Evolutionary conservation across 2,113 vertebrate species (phyloP).

Genomic region (Protomyctophum bolini): DNA sequence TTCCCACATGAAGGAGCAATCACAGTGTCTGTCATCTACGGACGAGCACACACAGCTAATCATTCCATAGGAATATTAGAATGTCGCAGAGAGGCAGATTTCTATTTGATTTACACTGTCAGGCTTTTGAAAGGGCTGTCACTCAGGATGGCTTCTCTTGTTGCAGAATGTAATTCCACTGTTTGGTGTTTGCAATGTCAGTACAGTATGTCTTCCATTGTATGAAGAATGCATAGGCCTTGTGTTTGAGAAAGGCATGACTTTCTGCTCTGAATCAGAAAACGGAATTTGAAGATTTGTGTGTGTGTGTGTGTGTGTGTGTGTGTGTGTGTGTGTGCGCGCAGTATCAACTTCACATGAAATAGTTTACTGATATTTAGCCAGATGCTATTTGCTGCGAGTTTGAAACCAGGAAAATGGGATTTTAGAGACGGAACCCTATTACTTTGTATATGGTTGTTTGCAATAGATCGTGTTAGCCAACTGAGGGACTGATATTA

Average conservation of each 20-base stretch:
- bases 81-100: conserved; percentile 53
- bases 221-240: conserved; percentile 55
- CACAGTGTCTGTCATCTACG: conserved; percentile 36
- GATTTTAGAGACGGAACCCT: conserved; percentile 49
- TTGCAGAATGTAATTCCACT: conserved; percentile 45
- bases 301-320: conserved; percentile 2
- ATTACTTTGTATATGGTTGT: conserved; percentile 45
- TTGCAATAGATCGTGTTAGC: conserved; percentile 47
- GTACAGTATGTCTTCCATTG: conserved; percentile 25
- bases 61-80: conserved; percentile 43
- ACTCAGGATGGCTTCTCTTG: conserved; percentile 42
- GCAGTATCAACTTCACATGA: conserved; percentile 40
- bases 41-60: conserved; percentile 57
- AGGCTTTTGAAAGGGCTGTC: conserved; percentile 53
- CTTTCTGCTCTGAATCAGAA: conserved; percentile 32
- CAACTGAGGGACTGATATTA: conserved; percentile 52
- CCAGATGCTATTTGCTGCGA: conserved; percentile 38
- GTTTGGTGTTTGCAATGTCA: conserved; percentile 47
- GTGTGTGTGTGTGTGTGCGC: neutral
- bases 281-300: conserved; percentile 33
- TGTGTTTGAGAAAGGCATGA: conserved; percentile 41
- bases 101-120: conserved; percentile 59
- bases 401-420: conserved; percentile 41
- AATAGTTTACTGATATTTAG: conserved; percentile 48
- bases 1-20: conserved; percentile 57